phyloP scores from a whole-genome alignment of 2,797 vertebrate genomes.

The Pseudocheirus occidentalis region DNA sequence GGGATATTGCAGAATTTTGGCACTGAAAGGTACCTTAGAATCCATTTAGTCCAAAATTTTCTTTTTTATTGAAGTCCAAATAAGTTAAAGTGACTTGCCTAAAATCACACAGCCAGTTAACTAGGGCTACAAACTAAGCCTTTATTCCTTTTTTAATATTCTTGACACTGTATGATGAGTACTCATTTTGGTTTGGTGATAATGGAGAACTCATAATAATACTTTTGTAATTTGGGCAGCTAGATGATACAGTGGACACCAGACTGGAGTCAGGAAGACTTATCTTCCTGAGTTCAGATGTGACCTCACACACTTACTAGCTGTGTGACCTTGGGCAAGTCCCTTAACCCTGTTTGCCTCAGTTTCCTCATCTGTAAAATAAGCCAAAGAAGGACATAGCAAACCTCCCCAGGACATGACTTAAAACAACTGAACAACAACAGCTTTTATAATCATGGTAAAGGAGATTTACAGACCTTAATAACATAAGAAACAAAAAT shows the following conservation, averaged over 20 bases:
- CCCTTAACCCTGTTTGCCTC: not conserved
- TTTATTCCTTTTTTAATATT: not conserved
- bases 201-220: not conserved
- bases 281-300: not conserved
- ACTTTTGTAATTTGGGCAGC: not conserved
- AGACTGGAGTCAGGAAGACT: not conserved
- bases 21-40: conserved; percentile 30
- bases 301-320: not conserved
- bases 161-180: not conserved
- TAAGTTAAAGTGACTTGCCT: not conserved
- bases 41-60: conserved; percentile 25
- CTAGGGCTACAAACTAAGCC: not conserved
- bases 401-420: not conserved
- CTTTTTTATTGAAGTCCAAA: not conserved
- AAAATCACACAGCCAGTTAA: not conserved
- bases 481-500: not conserved
- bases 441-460: not conserved
- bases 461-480: not conserved
- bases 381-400: not conserved
- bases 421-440: not conserved
- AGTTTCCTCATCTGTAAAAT: not conserved
- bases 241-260: not conserved
- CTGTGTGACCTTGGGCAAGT: not conserved
- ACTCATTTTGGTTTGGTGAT: not conserved
- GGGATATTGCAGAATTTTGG: conserved; percentile 1